Percentiles rank a stretch among this genome's conserved stretches.
Evolutionary conservation across 2,888 invertebrate genomes (phyloP).

Genomic region (Latrodectus hesperus): DNA sequence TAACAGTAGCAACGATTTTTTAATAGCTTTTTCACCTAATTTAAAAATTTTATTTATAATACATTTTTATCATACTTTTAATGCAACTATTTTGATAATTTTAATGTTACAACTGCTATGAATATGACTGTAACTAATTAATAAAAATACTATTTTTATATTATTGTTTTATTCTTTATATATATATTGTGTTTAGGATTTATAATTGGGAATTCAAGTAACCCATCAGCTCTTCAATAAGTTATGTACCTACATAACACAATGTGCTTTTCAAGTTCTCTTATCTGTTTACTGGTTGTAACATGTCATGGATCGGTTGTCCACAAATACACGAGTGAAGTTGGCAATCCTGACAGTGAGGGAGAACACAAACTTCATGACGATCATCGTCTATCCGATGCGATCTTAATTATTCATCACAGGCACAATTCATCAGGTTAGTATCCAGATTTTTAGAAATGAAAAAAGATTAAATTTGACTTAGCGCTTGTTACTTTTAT

Average conservation of each 20-base stretch:
- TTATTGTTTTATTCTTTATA: neutral
- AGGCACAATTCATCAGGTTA: neutral
- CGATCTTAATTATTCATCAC: neutral
- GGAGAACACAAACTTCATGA: conserved; percentile 11
- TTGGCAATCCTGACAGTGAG: neutral
- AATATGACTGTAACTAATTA: too few species aligned
- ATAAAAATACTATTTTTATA: neutral
- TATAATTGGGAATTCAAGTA: neutral
- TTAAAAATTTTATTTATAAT: too few species aligned
- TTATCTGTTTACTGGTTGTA: conserved; percentile 54
- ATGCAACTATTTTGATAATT: too few species aligned
- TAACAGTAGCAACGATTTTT: too few species aligned
- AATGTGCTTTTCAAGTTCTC: conserved; percentile 62
- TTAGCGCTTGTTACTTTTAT: too few species aligned
- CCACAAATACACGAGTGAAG: neutral
- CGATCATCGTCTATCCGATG: conserved; percentile 9
- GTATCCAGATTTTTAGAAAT: neutral
- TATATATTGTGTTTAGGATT: neutral
- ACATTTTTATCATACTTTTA: too few species aligned
- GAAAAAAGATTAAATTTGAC: too few species aligned
- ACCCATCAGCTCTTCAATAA: conserved; percentile 1
- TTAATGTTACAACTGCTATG: too few species aligned
- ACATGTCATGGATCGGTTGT: conserved; percentile 34
- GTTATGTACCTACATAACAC: conserved; percentile 20
- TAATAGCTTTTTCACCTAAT: too few species aligned